phyloP scores from a whole-genome alignment of 2,113 vertebrate species.

The Leptodactylus fuscus region DNA sequence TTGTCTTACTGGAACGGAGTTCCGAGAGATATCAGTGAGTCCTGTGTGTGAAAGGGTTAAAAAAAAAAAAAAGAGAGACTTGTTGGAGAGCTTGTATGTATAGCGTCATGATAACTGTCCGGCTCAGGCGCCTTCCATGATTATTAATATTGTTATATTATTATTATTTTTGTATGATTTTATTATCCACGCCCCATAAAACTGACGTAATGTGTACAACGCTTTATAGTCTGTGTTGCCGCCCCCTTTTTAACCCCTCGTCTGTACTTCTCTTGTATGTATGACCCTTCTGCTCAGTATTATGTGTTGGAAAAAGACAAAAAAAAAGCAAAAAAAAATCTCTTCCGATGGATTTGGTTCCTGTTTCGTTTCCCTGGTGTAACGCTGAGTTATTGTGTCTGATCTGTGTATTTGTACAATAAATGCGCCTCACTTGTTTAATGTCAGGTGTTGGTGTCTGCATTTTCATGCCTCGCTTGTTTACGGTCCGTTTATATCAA shows the following conservation, averaged over 20 bases:
- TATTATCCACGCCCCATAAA: slow-evolving; percentile 1
- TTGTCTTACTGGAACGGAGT: background rate
- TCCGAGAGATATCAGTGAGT: background rate
- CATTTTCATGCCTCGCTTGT: background rate
- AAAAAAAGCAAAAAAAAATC: slow-evolving; percentile 12
- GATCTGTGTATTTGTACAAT: slow-evolving; percentile 50
- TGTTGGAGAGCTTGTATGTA: background rate
- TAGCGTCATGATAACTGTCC: background rate
- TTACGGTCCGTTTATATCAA: no score
- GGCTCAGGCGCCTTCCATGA: background rate
- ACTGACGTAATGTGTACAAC: slow-evolving; percentile 3
- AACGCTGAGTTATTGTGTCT: slow-evolving; percentile 28
- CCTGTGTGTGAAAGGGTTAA: background rate
- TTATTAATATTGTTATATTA: background rate
- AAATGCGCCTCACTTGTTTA: slow-evolving; percentile 34
- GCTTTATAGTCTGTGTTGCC: slow-evolving; percentile 14
- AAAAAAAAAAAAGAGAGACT: no score
- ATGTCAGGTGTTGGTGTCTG: slow-evolving; percentile 8
- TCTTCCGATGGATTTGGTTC: slow-evolving; percentile 1
- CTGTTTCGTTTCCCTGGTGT: slow-evolving; percentile 24
- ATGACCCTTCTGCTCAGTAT: slow-evolving; percentile 25
- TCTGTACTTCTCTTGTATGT: slow-evolving; percentile 28
- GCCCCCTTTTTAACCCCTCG: background rate
- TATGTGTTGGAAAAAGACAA: slow-evolving; percentile 1
- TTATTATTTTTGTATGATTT: slow-evolving; percentile 45